Evolutionary conservation across 2,797 vertebrate genomes (phyloP).

Genomic region (Eremophila alpestris): DNA sequence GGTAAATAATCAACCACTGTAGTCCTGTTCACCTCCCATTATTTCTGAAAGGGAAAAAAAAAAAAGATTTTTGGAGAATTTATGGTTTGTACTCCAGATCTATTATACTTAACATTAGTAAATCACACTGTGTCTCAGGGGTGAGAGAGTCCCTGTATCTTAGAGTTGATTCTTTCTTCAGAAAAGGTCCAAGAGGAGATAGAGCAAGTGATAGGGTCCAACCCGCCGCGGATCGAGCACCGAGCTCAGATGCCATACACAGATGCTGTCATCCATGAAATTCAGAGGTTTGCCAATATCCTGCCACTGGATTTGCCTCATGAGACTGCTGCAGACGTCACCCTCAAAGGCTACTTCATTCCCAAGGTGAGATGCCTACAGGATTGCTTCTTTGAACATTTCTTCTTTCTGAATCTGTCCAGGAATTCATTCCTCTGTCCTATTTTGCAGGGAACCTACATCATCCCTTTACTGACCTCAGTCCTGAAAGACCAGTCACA

Average conservation of each 20-base stretch:
- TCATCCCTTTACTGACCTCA: conserved; percentile 63
- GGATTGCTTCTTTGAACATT: neutral
- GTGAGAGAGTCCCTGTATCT: neutral
- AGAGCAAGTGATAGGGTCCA: conserved; percentile 43
- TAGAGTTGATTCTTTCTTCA: neutral
- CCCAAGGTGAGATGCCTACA: conserved; percentile 35
- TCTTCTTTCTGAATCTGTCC: neutral
- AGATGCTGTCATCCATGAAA: conserved; percentile 56
- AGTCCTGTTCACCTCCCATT: neutral
- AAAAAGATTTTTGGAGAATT: neutral
- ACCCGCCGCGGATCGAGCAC: neutral
- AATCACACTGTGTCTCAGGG: neutral
- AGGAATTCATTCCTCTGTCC: neutral
- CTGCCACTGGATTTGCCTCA: conserved; percentile 51
- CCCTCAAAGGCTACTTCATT: conserved; percentile 62
- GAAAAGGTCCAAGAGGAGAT: conserved; percentile 59
- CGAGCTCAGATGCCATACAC: conserved; percentile 48
- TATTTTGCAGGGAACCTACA: conserved; percentile 62
- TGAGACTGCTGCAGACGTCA: conserved; percentile 38
- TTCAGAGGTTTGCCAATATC: conserved; percentile 56
- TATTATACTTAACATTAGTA: neutral
- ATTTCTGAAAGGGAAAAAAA: neutral
- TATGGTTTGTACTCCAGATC: neutral
- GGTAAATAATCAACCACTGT: neutral
- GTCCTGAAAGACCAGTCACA: conserved; percentile 63